Conservation (phyloP, 2,797 vertebrate genomes). For the Champsocephalus gunnari region DNA sequence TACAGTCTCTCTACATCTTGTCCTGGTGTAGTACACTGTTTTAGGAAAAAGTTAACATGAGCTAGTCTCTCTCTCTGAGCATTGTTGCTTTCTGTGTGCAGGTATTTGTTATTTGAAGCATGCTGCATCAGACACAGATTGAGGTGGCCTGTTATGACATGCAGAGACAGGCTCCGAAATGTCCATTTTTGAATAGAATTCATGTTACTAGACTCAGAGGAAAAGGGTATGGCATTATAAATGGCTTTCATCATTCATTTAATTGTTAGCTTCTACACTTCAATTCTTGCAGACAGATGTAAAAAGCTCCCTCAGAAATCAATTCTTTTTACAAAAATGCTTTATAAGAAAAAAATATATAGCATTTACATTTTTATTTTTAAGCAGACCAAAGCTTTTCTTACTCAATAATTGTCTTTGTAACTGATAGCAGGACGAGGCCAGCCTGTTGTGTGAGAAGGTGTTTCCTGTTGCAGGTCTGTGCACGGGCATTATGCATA, state of each 20-base stretch:
- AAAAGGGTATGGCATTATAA: conserved; percentile 16
- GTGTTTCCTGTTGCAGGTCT: conserved; percentile 62
- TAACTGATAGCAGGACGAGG: conserved; percentile 53
- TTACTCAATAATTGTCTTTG: conserved; percentile 73
- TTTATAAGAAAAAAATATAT: conserved; percentile 10
- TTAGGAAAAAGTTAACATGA: background rate
- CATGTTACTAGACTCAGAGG: background rate
- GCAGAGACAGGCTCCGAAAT: background rate
- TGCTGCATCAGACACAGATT: background rate
- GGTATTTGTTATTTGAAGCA: conserved; percentile 10
- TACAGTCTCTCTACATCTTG: background rate
- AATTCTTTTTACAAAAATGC: background rate
- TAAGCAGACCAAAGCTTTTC: conserved; percentile 42
- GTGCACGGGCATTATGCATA: conserved; percentile 50
- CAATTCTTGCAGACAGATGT: no score
- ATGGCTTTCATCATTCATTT: conserved; percentile 14
- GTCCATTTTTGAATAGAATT: background rate
- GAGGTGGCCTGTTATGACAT: conserved; percentile 10
- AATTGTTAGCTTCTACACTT: conserved; percentile 10
- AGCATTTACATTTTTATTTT: conserved; percentile 26
- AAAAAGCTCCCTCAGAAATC: background rate
- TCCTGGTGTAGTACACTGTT: conserved; percentile 3
- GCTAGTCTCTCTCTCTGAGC: background rate
- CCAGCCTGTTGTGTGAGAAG: conserved; percentile 58
- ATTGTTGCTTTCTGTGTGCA: conserved; percentile 1